Evolutionary conservation across 2,113 vertebrate genomes (phyloP).

Genomic region (Nyctereutes procyonoides): DNA sequence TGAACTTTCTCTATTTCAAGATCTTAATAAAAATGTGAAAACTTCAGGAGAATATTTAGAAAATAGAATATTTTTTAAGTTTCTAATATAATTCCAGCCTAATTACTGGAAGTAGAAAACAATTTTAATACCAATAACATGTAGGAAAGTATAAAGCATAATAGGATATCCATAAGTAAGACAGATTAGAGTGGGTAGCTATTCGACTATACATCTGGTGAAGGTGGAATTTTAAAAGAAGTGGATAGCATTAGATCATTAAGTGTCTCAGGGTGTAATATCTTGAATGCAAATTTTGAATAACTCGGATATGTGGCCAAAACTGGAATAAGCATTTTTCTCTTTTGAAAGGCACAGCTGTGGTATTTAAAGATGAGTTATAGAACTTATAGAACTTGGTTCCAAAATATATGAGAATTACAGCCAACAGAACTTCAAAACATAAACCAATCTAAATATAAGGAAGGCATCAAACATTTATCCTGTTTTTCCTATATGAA

Average conservation of each 20-base stretch:
- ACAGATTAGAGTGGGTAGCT: background rate
- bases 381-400: conserved; percentile 60
- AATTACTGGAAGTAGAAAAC: background rate
- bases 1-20: background rate
- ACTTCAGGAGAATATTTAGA: background rate
- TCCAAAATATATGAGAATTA: conserved; percentile 49
- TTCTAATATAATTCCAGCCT: background rate
- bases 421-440: conserved; percentile 47
- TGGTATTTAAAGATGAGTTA: conserved; percentile 72
- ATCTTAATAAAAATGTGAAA: conserved; percentile 2
- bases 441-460: conserved; percentile 43
- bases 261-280: background rate
- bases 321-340: conserved; percentile 55
- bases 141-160: background rate
- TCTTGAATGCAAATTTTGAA: conserved; percentile 44
- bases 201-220: background rate
- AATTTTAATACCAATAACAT: background rate
- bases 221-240: conserved; percentile 37
- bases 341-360: conserved; percentile 73
- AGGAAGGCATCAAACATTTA: conserved; percentile 1
- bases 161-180: background rate
- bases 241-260: background rate
- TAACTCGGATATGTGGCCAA: conserved; percentile 9
- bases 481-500: conserved; percentile 34
- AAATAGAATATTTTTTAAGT: background rate